A percentile compares a stretch with the other conserved stretches of the same genome.
phyloP scores from a whole-genome alignment of 2,888 invertebrate species.

The Euzetes globulus region DNA sequence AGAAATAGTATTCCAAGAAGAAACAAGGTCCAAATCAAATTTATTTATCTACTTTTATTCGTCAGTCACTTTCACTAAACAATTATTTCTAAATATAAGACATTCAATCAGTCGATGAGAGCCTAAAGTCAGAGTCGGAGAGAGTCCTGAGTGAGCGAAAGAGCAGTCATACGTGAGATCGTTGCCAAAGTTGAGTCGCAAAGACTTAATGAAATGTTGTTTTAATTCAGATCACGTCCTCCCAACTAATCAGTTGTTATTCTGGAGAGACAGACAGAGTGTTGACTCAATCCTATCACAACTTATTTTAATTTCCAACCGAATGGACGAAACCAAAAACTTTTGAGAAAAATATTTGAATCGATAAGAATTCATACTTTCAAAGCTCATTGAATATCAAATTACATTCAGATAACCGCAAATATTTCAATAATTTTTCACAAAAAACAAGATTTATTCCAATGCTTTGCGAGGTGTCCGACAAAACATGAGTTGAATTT shows the following conservation, averaged over 20 bases:
- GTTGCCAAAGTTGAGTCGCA: background rate
- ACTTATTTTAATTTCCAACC: conserved; percentile 2
- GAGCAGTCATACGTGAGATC: conserved; percentile 14
- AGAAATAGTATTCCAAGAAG: too few species aligned
- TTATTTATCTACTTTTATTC: background rate
- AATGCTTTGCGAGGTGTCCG: background rate
- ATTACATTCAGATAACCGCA: background rate
- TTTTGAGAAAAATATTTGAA: background rate
- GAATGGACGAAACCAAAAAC: background rate
- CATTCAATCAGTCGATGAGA: conserved; percentile 3
- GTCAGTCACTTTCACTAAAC: background rate
- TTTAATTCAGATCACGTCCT: conserved; percentile 16
- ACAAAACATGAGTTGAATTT: conserved; percentile 15
- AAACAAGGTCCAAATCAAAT: background rate
- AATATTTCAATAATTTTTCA: background rate
- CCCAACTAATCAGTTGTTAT: conserved; percentile 24
- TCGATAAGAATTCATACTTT: background rate
- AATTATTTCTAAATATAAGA: conserved; percentile 22
- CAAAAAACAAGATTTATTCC: background rate
- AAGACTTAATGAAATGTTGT: conserved; percentile 30
- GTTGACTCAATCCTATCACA: conserved; percentile 9
- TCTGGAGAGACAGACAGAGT: conserved; percentile 13
- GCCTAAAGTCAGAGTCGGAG: background rate
- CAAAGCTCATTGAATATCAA: background rate
- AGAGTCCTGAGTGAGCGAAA: background rate